These are phyloP conservation scores for Anoplopoma fimbria DNA, from an alignment of 2,113 vertebrate species.

Conservation along the genomic window DNA sequence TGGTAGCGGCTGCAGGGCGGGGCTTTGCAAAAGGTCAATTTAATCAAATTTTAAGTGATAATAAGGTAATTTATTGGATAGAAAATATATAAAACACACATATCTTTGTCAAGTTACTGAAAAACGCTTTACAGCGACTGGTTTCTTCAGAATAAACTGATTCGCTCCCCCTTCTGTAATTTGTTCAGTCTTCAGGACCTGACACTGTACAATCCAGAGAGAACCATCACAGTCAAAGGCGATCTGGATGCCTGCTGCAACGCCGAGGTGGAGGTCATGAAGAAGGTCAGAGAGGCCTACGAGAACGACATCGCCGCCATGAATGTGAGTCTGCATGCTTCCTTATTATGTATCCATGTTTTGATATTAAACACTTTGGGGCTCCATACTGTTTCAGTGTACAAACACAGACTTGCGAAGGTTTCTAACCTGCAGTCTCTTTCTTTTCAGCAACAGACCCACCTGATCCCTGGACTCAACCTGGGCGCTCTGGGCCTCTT, in stretches of 20 bases:
- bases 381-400: neutral
- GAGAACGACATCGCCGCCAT: slow-evolving; percentile 97
- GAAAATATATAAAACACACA: neutral
- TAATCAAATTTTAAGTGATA: neutral
- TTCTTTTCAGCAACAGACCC: slow-evolving; percentile 89
- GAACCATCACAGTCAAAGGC: slow-evolving; percentile 95
- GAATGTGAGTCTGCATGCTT: slow-evolving; percentile 87
- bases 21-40: neutral
- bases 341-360: neutral
- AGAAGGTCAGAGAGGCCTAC: slow-evolving; percentile 95
- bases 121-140: neutral
- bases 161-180: neutral
- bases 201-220: slow-evolving; percentile 94
- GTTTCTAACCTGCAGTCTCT: slow-evolving; percentile 30
- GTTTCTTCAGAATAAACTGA: neutral
- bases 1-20: neutral
- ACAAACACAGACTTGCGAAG: neutral
- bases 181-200: slow-evolving; percentile 90
- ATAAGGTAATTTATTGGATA: neutral
- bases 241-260: slow-evolving; percentile 89
- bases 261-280: slow-evolving; percentile 95
- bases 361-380: neutral
- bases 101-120: neutral
- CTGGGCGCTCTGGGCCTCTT: slow-evolving; percentile 93
- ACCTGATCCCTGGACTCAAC: slow-evolving; percentile 95